phyloP scores from a whole-genome alignment of 2,113 vertebrate species.

The Pterophyllum scalare region DNA sequence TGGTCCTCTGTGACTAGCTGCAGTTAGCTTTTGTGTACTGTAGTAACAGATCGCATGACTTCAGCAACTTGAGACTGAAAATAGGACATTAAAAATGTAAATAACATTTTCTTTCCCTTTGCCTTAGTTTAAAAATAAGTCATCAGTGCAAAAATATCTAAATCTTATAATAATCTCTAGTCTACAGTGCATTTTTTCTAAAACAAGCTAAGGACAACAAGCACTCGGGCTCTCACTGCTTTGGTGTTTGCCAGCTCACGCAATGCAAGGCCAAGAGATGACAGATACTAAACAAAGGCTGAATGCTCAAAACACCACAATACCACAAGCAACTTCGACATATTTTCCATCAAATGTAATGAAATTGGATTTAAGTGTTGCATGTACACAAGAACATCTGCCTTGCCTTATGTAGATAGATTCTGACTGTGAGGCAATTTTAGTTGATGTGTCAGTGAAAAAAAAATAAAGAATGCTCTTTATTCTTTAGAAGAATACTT shows the following conservation, averaged over 20 bases:
- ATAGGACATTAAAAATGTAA: neutral
- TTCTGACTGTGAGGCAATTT: neutral
- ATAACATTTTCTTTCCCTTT: neutral
- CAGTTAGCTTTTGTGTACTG: neutral
- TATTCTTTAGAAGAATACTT: neutral
- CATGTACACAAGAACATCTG: slow-evolving; percentile 3
- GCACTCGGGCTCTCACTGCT: neutral
- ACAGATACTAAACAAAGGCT: slow-evolving; percentile 48
- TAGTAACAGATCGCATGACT: neutral
- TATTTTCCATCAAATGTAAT: slow-evolving; percentile 61
- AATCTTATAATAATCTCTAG: neutral
- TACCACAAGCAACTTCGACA: slow-evolving; percentile 41
- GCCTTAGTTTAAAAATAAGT: slow-evolving; percentile 11
- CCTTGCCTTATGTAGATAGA: neutral
- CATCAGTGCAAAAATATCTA: neutral
- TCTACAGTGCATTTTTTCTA: neutral
- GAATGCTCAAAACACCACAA: slow-evolving; percentile 38
- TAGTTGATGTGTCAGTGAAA: neutral
- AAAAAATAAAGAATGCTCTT: neutral
- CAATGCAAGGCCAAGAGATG: slow-evolving; percentile 27
- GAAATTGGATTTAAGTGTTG: slow-evolving; percentile 35
- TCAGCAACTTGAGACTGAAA: neutral
- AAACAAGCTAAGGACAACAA: slow-evolving; percentile 39
- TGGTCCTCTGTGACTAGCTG: too few relatives aligned
- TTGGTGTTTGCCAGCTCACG: slow-evolving; percentile 26